These are phyloP conservation scores for Melitaea cinxia DNA, from an alignment of 1,140 invertebrate genomes.

Conservation along the genomic window DNA sequence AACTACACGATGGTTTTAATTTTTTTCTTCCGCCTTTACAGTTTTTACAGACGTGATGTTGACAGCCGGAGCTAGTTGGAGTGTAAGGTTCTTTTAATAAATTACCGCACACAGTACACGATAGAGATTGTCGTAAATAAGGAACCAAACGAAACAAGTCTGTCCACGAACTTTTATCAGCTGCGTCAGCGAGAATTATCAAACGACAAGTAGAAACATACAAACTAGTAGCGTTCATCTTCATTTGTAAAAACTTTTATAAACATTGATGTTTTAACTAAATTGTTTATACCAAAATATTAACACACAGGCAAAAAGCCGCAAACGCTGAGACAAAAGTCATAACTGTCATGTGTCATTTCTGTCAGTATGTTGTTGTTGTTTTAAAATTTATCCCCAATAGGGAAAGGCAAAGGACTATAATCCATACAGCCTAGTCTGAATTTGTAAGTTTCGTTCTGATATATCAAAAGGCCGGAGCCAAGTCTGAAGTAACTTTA, in stretches of 20 bases:
- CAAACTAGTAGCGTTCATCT: slow-evolving; percentile 92
- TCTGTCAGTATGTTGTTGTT: slow-evolving; percentile 4
- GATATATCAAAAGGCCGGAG: no score
- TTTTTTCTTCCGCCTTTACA: slow-evolving; percentile 93
- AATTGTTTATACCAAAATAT: slow-evolving; percentile 73
- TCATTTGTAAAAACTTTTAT: slow-evolving; percentile 57
- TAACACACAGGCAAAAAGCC: slow-evolving; percentile 65
- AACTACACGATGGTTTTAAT: slow-evolving; percentile 90
- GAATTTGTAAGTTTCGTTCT: no score
- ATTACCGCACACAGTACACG: slow-evolving; percentile 93
- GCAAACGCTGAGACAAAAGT: slow-evolving; percentile 62
- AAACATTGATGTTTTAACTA: slow-evolving; percentile 53
- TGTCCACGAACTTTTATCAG: slow-evolving; percentile 88
- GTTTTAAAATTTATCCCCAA: no score
- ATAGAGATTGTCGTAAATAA: slow-evolving; percentile 92
- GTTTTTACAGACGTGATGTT: slow-evolving; percentile 92
- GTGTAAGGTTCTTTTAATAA: slow-evolving; percentile 91
- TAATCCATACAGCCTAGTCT: no score
- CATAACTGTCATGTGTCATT: slow-evolving; percentile 39
- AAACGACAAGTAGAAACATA: slow-evolving; percentile 92
- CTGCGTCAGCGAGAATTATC: slow-evolving; percentile 85
- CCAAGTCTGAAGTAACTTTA: no score
- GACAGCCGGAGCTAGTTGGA: slow-evolving; percentile 90
- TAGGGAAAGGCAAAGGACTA: no score
- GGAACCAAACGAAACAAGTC: slow-evolving; percentile 92